Evolutionary conservation across 2,113 vertebrate genomes (phyloP).

Genomic region (Corythoichthys intestinalis): DNA sequence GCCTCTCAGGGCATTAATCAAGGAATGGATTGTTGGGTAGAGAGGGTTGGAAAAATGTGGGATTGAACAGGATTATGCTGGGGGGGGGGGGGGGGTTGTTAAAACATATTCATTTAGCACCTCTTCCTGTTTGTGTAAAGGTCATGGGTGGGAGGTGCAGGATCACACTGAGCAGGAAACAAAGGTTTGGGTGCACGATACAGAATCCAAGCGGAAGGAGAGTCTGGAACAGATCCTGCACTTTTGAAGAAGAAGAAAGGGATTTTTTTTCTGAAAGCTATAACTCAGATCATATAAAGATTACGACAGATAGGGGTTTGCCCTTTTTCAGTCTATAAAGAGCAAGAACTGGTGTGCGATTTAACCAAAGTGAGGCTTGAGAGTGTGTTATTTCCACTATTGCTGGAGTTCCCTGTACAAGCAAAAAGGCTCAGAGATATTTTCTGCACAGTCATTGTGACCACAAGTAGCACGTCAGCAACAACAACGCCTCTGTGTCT

Average conservation of each 20-base stretch:
- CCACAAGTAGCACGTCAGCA: slow-evolving; percentile 54
- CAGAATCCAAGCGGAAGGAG: slow-evolving; percentile 6
- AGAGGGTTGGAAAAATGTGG: slow-evolving; percentile 13
- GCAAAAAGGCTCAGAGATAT: slow-evolving; percentile 38
- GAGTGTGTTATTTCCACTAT: slow-evolving; percentile 1
- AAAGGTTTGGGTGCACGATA: slow-evolving; percentile 28
- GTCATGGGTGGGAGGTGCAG: slow-evolving; percentile 16
- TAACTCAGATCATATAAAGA: background rate
- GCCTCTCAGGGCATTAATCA: slow-evolving; percentile 64
- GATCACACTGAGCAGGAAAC: slow-evolving; percentile 27
- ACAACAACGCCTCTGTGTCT: slow-evolving; percentile 50
- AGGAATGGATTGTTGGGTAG: slow-evolving; percentile 32
- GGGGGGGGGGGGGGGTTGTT: slow-evolving; percentile 28
- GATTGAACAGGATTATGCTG: slow-evolving; percentile 55
- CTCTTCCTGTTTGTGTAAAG: slow-evolving; percentile 26
- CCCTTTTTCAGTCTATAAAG: slow-evolving; percentile 18
- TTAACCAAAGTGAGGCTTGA: background rate
- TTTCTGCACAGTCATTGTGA: slow-evolving; percentile 63
- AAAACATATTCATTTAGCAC: slow-evolving; percentile 51
- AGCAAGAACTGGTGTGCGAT: slow-evolving; percentile 4
- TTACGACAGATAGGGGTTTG: slow-evolving; percentile 5
- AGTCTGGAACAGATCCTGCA: background rate
- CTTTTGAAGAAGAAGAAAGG: slow-evolving; percentile 27
- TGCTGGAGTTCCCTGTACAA: slow-evolving; percentile 37
- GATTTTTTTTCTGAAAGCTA: background rate